phyloP scores from a whole-genome alignment of 1,140 invertebrate species.

The Papilio helenus region DNA sequence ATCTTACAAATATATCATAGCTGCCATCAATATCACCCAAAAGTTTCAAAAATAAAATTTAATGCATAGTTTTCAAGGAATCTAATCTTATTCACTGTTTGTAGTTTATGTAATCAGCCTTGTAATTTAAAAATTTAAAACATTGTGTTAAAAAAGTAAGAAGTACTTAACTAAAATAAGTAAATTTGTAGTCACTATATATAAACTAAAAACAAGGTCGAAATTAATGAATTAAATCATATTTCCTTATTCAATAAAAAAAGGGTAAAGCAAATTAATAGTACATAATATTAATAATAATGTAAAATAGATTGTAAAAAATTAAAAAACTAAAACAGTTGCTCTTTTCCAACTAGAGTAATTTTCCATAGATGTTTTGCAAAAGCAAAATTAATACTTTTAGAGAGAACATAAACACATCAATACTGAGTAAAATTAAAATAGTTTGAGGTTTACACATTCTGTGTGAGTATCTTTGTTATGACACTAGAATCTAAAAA shows the following conservation, averaged over 20 bases:
- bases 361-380: neutral
- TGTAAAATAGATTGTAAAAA: too few species aligned
- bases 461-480: slow-evolving; percentile 32
- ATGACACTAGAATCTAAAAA: slow-evolving; percentile 12
- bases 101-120: slow-evolving; percentile 72
- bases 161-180: neutral
- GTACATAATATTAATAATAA: too few species aligned
- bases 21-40: neutral
- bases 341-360: neutral
- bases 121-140: slow-evolving; percentile 60
- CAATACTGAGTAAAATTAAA: slow-evolving; percentile 19
- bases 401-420: slow-evolving; percentile 26
- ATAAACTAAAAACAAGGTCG: neutral
- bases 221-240: neutral
- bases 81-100: neutral
- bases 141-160: slow-evolving; percentile 36
- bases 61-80: neutral
- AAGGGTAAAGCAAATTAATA: neutral
- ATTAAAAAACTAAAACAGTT: neutral
- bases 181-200: slow-evolving; percentile 7
- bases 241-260: neutral
- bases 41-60: neutral
- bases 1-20: neutral
- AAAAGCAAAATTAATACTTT: slow-evolving; percentile 32
- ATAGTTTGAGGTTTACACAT: slow-evolving; percentile 7